phyloP scores from a whole-genome alignment of 2,113 vertebrate genomes.

The Megaptera novaeangliae region DNA sequence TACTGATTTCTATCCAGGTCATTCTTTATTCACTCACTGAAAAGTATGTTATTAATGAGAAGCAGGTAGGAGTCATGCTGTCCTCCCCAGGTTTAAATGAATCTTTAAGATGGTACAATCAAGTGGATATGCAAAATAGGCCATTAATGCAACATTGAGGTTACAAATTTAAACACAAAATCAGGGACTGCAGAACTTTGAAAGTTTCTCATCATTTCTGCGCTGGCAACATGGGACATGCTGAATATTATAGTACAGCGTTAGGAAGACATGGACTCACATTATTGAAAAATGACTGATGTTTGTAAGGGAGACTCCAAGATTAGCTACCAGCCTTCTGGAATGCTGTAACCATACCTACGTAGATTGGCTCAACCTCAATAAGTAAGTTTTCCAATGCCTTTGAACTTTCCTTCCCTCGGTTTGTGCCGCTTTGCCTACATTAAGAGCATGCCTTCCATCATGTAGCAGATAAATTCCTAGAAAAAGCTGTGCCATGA shows the following conservation, averaged over 20 bases:
- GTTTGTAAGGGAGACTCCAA: not conserved
- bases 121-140: slow-evolving; percentile 61
- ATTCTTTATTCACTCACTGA: slow-evolving; percentile 54
- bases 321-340: not conserved
- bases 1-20: slow-evolving; percentile 60
- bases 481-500: slow-evolving; percentile 1
- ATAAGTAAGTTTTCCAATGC: not conserved
- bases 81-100: slow-evolving; percentile 62
- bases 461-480: slow-evolving; percentile 25
- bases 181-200: slow-evolving; percentile 43
- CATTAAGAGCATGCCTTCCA: not conserved
- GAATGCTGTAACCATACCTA: not conserved
- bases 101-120: slow-evolving; percentile 63
- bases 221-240: not conserved
- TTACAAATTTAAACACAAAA: slow-evolving; percentile 56
- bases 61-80: slow-evolving; percentile 61
- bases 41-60: slow-evolving; percentile 62
- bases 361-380: not conserved
- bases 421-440: not conserved
- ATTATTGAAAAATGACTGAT: slow-evolving; percentile 15
- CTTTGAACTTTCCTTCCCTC: not conserved
- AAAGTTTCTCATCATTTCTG: slow-evolving; percentile 32
- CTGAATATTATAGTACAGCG: slow-evolving; percentile 5
- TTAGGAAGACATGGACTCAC: not conserved
- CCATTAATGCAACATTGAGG: slow-evolving; percentile 47